A percentile compares a stretch with the other conserved stretches of the same genome.
Conservation (phyloP, 2,888 invertebrate species). For the Drosophila multiciliata region DNA sequence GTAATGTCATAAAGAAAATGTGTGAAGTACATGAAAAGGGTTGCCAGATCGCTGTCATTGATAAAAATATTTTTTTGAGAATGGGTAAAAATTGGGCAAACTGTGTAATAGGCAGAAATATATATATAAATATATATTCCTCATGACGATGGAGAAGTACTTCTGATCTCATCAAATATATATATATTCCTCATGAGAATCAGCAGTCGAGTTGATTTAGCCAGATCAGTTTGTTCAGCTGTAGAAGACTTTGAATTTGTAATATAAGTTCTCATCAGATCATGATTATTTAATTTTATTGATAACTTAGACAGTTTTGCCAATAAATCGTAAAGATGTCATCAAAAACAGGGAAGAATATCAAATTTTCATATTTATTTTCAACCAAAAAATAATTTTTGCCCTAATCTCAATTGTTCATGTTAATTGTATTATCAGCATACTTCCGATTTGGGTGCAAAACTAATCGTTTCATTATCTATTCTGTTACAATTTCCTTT, state of each 20-base stretch:
- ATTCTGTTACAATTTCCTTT: background rate
- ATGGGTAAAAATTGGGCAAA: background rate
- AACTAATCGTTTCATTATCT: background rate
- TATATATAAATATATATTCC: background rate
- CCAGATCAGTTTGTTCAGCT: background rate
- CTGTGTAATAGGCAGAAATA: background rate
- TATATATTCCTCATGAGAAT: background rate
- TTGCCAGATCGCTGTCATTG: background rate
- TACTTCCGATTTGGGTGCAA: slow-evolving; percentile 16
- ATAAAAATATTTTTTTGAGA: background rate
- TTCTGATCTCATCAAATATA: background rate
- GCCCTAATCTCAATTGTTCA: background rate
- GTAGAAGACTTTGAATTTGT: background rate
- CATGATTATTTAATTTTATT: background rate
- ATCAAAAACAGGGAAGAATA: background rate
- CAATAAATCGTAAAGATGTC: background rate
- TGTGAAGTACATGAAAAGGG: background rate
- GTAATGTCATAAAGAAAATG: slow-evolving; percentile 21
- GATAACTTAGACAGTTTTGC: background rate
- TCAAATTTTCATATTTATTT: background rate
- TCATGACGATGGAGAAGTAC: background rate
- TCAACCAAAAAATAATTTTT: background rate
- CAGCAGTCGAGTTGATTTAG: background rate
- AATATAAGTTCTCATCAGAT: background rate
- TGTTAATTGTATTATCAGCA: background rate